Base-by-base conservation (phyloP, 2,113 vertebrate genomes). In the Aspiorhynchus laticeps region DNA sequence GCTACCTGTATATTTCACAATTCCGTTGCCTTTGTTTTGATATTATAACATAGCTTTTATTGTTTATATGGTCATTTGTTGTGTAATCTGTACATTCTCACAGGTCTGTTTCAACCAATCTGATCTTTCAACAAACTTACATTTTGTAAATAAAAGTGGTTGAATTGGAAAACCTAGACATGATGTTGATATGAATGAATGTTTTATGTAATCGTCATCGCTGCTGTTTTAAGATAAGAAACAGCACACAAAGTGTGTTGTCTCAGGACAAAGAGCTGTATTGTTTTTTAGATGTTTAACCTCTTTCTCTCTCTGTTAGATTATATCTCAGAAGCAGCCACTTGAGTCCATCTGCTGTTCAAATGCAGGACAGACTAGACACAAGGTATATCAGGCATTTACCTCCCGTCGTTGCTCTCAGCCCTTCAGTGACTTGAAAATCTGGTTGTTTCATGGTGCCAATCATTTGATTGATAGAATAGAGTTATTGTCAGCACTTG, bases 311-410 rank as follows among this genome's bases (percentile, higher is more conserved):
- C 43, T 33, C 31, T 85, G 48, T 8, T 56, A 89, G 88, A 87
- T 89, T 87, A 76, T 83, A 88, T 91, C 91, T 48, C 69, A 56
- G 75, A 82, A 83, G 86, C 89, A 85, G 85, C 56, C 74, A 83
- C 59, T 87, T 61, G 87, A 89, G 36, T 61, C 84, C 87, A 76
- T 86, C 83, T 59, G 56, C 48, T 77, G 81, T 41, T 81, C 87
- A 48, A 80, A 86, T 63, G 31, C 81, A 2, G 84, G 73, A 61
- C 59, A 83, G 63, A 69, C 82, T 28, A 86, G 83, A 76, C 85
- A 78, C n/a, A 86, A 89, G 89, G 91, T 89, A 90, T 83, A 78
- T 67, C 46, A 46, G n/a, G 38, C 76, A 9, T 63, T 85, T 86
- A 56, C 53, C 31, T 71, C n/a, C 48, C 2, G 0, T 76, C 10